These are phyloP conservation scores for Clarias magur DNA, from an alignment of 2,113 vertebrate genomes.

Conservation along the genomic window DNA sequence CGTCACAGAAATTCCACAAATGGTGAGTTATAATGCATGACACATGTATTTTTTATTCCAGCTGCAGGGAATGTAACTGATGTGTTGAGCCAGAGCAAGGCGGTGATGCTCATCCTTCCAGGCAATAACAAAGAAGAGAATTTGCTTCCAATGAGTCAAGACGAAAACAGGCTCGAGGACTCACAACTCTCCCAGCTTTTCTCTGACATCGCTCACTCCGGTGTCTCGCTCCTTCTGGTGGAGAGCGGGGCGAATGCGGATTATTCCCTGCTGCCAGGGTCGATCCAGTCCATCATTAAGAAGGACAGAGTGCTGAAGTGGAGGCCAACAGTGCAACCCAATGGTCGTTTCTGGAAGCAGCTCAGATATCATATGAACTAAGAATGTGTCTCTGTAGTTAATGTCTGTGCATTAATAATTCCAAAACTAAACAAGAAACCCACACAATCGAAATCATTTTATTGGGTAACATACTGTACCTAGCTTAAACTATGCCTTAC, in stretches of 20 bases:
- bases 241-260: conserved; percentile 28
- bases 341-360: conserved; percentile 43
- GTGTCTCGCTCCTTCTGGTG: conserved; percentile 8
- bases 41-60: neutral
- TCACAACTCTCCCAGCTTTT: neutral
- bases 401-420: neutral
- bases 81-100: conserved; percentile 19
- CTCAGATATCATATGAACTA: conserved; percentile 43
- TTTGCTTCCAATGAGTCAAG: conserved; percentile 6
- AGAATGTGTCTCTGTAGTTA: neutral
- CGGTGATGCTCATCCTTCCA: conserved; percentile 31
- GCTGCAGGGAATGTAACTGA: conserved; percentile 11
- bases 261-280: conserved; percentile 29
- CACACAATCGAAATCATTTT: neutral
- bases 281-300: conserved; percentile 11
- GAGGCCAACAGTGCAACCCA: conserved; percentile 26
- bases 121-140: neutral
- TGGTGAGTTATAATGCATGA: neutral
- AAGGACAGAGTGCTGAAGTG: conserved; percentile 25
- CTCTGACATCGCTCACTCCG: conserved; percentile 17
- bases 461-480: neutral
- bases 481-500: neutral
- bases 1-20: neutral
- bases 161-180: neutral
- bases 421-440: neutral